Evolutionary conservation across 2,113 vertebrate genomes (phyloP).

Genomic region (Vicugna pacos): DNA sequence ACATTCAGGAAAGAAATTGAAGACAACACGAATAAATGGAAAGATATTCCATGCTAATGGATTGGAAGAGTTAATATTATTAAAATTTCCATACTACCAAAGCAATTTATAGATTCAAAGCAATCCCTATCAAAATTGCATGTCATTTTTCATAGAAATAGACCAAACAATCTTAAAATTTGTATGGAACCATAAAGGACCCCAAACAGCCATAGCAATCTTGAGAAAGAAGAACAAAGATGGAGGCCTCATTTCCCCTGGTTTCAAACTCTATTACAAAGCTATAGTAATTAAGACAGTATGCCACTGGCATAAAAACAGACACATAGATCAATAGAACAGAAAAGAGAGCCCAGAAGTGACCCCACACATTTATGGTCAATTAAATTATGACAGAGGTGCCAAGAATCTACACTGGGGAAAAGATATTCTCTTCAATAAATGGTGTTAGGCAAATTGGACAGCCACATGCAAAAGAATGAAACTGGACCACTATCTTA

Average conservation of each 20-base stretch:
- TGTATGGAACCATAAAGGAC: not conserved
- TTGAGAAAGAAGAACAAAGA: not conserved
- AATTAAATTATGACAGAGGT: not conserved
- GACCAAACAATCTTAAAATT: not conserved
- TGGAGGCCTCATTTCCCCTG: not conserved
- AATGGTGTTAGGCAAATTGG: not conserved
- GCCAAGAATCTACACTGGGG: not conserved
- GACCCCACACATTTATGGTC: not conserved
- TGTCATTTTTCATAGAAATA: not conserved
- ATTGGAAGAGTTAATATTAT: not conserved
- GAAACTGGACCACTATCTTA: not conserved
- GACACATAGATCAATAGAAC: not conserved
- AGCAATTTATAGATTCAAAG: not conserved
- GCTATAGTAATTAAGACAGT: not conserved
- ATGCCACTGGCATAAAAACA: not conserved
- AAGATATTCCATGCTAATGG: not conserved
- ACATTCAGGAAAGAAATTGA: not conserved
- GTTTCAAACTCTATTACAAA: not conserved
- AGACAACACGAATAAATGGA: not conserved
- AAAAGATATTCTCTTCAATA: not conserved
- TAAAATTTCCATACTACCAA: not conserved
- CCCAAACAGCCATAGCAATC: not conserved
- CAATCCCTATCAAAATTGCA: not conserved
- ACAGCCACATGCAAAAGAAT: not conserved
- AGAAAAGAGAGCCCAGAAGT: not conserved